These are phyloP conservation scores for Peromyscus aztecus DNA, from an alignment of 2,797 vertebrate genomes.

Conservation along the genomic window DNA sequence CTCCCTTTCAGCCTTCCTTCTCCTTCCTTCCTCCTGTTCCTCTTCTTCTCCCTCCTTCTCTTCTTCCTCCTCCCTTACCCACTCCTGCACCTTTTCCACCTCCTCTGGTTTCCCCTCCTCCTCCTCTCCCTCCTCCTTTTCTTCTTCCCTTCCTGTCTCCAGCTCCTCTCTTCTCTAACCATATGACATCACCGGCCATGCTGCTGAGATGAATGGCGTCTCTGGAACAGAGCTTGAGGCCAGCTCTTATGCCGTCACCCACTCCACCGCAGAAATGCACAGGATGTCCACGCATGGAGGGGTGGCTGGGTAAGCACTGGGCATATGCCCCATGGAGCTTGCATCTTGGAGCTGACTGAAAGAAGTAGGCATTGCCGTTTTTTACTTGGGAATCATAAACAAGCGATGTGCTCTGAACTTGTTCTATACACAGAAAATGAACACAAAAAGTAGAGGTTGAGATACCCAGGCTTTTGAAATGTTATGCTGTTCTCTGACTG, in stretches of 20 bases:
- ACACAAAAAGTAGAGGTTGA: constrained; percentile 19
- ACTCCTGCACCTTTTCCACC: neutral
- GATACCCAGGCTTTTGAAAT: neutral
- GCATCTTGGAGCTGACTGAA: constrained; percentile 18
- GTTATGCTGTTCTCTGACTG: neutral
- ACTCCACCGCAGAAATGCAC: neutral
- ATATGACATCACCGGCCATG: neutral
- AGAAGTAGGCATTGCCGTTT: neutral
- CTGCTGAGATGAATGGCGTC: constrained; percentile 42
- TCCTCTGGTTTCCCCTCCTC: neutral
- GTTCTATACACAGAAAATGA: constrained; percentile 30
- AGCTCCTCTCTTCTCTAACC: neutral
- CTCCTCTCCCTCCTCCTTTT: neutral
- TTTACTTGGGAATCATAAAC: constrained; percentile 10
- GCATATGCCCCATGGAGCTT: neutral
- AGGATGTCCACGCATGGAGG: neutral
- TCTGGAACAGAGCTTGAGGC: neutral
- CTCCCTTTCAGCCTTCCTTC: neutral
- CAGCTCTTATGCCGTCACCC: neutral
- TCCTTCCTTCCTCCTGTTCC: neutral
- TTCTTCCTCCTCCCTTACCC: neutral
- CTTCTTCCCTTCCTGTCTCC: neutral
- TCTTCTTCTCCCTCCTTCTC: neutral
- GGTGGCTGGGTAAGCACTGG: neutral
- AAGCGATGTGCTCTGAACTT: neutral